Conservation (phyloP, 2,113 vertebrate genomes). For the Ophiodon elongatus region DNA sequence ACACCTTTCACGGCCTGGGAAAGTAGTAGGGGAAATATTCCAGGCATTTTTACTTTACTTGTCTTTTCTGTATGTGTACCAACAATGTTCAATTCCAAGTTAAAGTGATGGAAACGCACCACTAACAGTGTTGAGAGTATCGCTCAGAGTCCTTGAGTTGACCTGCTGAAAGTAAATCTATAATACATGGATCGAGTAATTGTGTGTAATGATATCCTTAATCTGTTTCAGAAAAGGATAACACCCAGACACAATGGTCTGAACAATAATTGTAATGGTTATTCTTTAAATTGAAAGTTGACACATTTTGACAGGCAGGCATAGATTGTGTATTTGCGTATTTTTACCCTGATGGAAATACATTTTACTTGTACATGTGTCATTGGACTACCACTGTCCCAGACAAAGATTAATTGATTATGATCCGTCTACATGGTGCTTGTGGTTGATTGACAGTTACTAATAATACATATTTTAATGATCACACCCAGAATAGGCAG, state of each 20-base stretch:
- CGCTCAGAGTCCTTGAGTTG: not conserved
- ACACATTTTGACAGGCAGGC: conserved; percentile 8
- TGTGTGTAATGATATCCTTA: conserved; percentile 21
- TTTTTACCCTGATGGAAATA: conserved; percentile 4
- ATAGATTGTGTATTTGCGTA: not conserved
- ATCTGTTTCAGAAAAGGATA: conserved; percentile 20
- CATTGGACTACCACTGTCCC: not conserved
- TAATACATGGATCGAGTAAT: conserved; percentile 6
- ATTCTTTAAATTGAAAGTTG: conserved; percentile 15
- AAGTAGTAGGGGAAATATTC: conserved; percentile 26
- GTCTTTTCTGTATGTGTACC: not conserved
- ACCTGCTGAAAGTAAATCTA: conserved; percentile 31
- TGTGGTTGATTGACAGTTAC: conserved; percentile 15
- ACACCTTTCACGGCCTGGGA: conserved; percentile 18
- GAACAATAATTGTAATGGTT: not conserved
- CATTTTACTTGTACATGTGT: not conserved
- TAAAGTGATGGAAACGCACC: not conserved
- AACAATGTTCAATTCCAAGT: not conserved
- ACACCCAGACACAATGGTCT: not conserved
- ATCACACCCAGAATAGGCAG: not conserved
- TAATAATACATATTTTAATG: conserved; percentile 15
- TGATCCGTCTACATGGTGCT: conserved; percentile 14
- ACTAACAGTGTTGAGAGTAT: not conserved
- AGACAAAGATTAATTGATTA: conserved; percentile 22
- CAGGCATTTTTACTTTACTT: not conserved